Base-by-base conservation (phyloP, 2,113 vertebrate species). In the Ceyx melanurus region DNA sequence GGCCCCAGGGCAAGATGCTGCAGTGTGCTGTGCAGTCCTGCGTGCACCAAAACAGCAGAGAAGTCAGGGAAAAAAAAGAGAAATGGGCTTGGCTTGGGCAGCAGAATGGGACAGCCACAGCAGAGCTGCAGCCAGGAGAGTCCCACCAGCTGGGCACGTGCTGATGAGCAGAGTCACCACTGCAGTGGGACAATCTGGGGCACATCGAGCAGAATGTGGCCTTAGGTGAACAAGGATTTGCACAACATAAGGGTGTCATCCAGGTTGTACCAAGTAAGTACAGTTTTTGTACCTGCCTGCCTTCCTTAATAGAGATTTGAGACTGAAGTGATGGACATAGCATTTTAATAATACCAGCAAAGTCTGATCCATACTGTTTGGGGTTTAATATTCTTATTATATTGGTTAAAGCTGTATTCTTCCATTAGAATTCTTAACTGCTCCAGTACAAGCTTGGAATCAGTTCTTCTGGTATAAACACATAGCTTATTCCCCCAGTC, bases 161-260 rank as follows among this genome's bases (percentile, higher is more conserved):
- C 18, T 10, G 2, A 37, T 0, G 2, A 71, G 57, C 42, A 46
- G 50, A 46, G 58, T 35, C 5, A 4, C 37, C 35, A 1, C 7
- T 31, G 50, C 61, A 42, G 40, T 0, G 0, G 28, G 15, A 57
- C 12, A 0, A 18, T 0, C 1, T 9, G 37, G 5, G n/a, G 26
- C 28, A 53, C n/a, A 13, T 0, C 0, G 9, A 70, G 50, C 58
- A 77, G 33, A 56, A 31, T 8, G 3, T 0, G 5, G 46, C 35
- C n/a, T 45, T 28, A 11, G n/a, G 28, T 13, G 58, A 45, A 60
- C 7, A 50, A 37, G 21, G 48, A 21, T 15, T 16, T 0, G 2
- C 1, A 0, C 2, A 1, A 71, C 40, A 54, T 43, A 67, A 72
- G 9, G 53, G 12, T 12, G 13, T 50, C 58, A 77, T 15, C 65